phyloP scores from a whole-genome alignment of 2,888 invertebrate genomes.

The Eupithecia inturbata region DNA sequence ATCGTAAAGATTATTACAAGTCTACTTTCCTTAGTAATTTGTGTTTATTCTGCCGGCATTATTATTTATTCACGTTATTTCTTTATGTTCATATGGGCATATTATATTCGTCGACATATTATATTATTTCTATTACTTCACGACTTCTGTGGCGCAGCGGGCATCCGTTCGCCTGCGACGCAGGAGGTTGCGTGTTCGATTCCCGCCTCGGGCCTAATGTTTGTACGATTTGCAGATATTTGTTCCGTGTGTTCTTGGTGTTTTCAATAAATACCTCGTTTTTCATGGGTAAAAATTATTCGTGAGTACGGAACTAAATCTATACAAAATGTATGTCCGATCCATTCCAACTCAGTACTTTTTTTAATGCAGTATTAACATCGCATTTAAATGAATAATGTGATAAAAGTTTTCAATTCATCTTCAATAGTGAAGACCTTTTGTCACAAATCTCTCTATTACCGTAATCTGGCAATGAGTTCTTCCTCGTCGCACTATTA shows the following conservation, averaged over 20 bases:
- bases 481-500: slow-evolving; percentile 35
- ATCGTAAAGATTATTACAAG: slow-evolving; percentile 11
- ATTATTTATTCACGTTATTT: neutral
- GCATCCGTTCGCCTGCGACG: neutral
- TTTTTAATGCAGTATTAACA: neutral
- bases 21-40: neutral
- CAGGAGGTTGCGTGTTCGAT: neutral
- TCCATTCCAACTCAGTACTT: neutral
- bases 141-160: neutral
- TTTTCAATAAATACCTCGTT: too few species aligned
- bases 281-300: too few species aligned
- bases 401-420: neutral
- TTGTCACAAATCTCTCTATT: slow-evolving; percentile 28
- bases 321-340: neutral
- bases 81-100: neutral
- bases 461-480: slow-evolving; percentile 37
- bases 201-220: neutral
- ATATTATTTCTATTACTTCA: neutral
- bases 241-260: too few species aligned
- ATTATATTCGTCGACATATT: neutral
- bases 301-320: too few species aligned
- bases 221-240: neutral
- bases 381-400: neutral
- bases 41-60: neutral
- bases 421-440: neutral